Evolutionary conservation across 2,888 invertebrate genomes (phyloP).

Genomic region (Pediacus dermestoides): DNA sequence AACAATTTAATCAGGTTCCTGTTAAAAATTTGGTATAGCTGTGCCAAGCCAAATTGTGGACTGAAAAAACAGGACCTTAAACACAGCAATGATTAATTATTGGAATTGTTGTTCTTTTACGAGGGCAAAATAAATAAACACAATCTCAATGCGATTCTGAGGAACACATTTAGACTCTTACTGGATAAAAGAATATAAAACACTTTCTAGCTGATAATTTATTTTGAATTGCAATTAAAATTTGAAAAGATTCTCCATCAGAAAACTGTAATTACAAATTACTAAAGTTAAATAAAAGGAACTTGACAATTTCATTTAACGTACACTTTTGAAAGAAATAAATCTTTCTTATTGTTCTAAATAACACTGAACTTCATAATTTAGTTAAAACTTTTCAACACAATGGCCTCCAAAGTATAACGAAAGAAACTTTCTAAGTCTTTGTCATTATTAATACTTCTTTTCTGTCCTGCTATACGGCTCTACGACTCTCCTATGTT

Average conservation of each 20-base stretch:
- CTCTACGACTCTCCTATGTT: no score
- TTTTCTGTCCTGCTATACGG: slow-evolving; percentile 4
- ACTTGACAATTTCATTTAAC: slow-evolving; percentile 12
- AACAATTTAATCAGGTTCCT: no score
- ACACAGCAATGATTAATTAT: no score
- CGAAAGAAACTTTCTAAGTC: slow-evolving; percentile 23
- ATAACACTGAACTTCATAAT: slow-evolving; percentile 32
- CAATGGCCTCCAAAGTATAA: slow-evolving; percentile 23
- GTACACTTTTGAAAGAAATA: slow-evolving; percentile 19
- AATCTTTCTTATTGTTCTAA: slow-evolving; percentile 30
- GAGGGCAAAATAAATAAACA: no score
- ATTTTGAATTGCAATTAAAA: slow-evolving; percentile 1
- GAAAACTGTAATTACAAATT: slow-evolving; percentile 7
- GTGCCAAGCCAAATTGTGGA: no score
- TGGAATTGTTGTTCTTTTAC: no score
- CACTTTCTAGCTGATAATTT: slow-evolving; percentile 1
- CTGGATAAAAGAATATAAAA: no score
- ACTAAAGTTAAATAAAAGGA: slow-evolving; percentile 12
- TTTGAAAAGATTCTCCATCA: neutral
- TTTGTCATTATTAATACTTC: slow-evolving; percentile 23
- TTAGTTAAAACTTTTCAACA: slow-evolving; percentile 31
- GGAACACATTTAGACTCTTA: no score
- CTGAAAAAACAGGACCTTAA: no score
- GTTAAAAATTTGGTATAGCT: no score
- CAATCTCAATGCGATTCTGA: no score